A percentile compares a stretch with the other conserved stretches of the same genome.
Conservation (phyloP, 2,113 vertebrate genomes). For the Megaceryle maxima region DNA sequence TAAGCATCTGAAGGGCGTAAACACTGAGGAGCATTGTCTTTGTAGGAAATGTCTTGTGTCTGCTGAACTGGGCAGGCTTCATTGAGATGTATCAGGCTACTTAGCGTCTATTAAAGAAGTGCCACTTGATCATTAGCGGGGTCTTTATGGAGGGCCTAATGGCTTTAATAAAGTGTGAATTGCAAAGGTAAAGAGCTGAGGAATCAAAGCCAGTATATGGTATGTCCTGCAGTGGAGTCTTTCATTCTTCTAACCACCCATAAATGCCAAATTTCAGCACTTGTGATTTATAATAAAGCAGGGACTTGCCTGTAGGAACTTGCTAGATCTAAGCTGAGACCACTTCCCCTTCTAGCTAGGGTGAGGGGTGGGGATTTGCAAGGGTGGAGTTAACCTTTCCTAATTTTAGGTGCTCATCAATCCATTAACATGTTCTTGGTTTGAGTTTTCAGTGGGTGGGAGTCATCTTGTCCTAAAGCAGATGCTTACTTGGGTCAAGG, state of each 20-base stretch:
- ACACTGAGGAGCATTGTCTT: not conserved
- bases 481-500: not conserved
- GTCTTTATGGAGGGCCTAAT: not conserved
- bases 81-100: not conserved
- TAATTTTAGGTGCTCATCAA: not conserved
- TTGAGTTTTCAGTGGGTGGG: not conserved
- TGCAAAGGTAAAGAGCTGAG: not conserved
- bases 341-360: accelerated
- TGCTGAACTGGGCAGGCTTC: not conserved
- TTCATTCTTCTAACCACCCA: not conserved
- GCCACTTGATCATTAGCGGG: not conserved
- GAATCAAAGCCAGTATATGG: not conserved
- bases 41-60: not conserved
- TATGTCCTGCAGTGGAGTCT: not conserved
- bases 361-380: not conserved
- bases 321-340: accelerated
- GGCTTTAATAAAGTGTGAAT: not conserved
- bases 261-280: not conserved
- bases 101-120: not conserved
- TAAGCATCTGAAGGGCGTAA: constrained; percentile 18
- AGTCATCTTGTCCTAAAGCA: not conserved
- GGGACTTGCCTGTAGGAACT: not conserved
- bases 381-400: not conserved
- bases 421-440: not conserved
- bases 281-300: not conserved